phyloP scores from a whole-genome alignment of 2,113 vertebrate species.

The Ahaetulla prasina region DNA sequence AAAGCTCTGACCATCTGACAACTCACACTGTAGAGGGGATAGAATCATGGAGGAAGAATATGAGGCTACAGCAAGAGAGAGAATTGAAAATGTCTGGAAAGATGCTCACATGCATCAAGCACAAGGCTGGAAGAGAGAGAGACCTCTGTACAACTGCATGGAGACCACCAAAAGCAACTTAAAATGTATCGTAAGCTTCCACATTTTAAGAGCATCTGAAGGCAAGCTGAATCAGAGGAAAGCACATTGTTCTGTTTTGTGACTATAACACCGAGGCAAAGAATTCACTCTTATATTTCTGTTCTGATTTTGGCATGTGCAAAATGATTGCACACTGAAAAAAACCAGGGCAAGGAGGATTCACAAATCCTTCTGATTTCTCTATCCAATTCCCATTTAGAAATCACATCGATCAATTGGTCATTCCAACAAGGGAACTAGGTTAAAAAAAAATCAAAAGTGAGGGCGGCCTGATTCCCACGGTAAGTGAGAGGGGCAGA shows the following conservation, averaged over 20 bases:
- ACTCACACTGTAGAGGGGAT: background rate
- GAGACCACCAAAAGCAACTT: background rate
- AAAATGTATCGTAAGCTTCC: background rate
- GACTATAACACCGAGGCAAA: background rate
- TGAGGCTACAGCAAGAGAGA: background rate
- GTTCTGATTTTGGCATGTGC: background rate
- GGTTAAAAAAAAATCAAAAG: background rate
- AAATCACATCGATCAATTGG: background rate
- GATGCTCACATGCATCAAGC: background rate
- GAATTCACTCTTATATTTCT: background rate
- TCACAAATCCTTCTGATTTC: background rate
- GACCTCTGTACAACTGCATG: background rate
- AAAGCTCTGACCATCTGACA: background rate
- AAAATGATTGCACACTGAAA: background rate
- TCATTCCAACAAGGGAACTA: background rate
- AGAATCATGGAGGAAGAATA: background rate
- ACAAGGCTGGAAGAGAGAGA: background rate
- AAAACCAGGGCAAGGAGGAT: background rate
- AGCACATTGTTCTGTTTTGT: background rate
- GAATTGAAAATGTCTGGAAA: background rate
- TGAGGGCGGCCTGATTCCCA: too few relatives aligned
- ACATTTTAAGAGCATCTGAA: background rate
- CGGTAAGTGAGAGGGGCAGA: too few relatives aligned
- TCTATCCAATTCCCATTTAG: background rate
- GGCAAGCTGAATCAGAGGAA: background rate